Base-by-base conservation (phyloP, 2,888 invertebrate genomes). In the Leptodirus hochenwartii region DNA sequence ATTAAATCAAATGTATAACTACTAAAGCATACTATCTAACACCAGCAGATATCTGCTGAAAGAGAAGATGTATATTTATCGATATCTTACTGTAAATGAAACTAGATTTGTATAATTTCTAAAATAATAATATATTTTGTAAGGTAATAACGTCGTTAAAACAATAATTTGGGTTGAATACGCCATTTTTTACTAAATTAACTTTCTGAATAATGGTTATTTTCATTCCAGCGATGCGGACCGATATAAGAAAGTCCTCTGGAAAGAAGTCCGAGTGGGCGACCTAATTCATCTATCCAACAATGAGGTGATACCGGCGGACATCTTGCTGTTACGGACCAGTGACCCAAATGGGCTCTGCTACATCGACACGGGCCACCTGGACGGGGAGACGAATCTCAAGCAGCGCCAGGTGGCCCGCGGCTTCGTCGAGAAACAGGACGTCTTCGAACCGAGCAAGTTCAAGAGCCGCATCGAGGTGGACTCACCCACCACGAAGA, bases 251-350 rank as follows among this genome's bases (percentile, higher is more conserved):
- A 78, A 77, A 54, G 71, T 76, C 30, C 69, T 81, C 44, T 96
- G 93, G 93, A 71, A 80, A 47, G 78, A 91, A 47, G 67, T 96
- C 31, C 66, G 77, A 36, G 91, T 91, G 17, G 95, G 95, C 3
- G 95, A 95, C 56, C 64, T 95, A 43, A 77, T 96, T 27, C 93
- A 93, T 58, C 62, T 96, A 44, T 88, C 90, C 25, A 91, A 91
- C 63, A 90, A 95, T 61, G 93, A 95, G 61, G 70, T 85, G 31
- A 85, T 96, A 38, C 95, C 95, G 17, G 95, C 96, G 1, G 96
- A 96, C 56, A 77, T 96, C 49, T 64, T 96, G 35, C 59, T 96
- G 33, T 62, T 95, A 36, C 69, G 79, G 44, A 81, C 87, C 32
- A 87, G 88, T 45, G 90, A 87, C 58, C 68, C 77, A 5, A 68